These are phyloP conservation scores for Callionymus lyra DNA, from an alignment of 2,113 vertebrate species.

Conservation along the genomic window DNA sequence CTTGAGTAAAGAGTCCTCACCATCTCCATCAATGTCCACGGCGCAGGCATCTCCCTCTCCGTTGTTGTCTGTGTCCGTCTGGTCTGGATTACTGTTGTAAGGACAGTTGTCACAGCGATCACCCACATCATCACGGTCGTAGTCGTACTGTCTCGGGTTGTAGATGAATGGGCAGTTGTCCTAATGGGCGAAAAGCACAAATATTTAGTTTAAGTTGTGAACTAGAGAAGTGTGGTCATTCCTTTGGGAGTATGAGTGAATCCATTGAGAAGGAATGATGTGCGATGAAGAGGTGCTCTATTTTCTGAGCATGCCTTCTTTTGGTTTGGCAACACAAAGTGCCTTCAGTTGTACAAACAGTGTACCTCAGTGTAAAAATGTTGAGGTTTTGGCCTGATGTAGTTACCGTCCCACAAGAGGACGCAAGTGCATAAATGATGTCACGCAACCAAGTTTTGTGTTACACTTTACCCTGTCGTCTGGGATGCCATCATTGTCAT, in stretches of 20 bases:
- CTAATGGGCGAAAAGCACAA: conserved; percentile 51
- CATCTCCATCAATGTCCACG: conserved; percentile 93
- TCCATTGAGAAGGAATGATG: conserved; percentile 27
- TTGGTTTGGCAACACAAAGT: conserved; percentile 44
- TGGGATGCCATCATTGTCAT: conserved; percentile 88
- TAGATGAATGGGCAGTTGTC: conserved; percentile 95
- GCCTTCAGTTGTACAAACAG: conserved; percentile 52
- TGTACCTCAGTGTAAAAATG: conserved; percentile 47
- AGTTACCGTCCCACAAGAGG: no score
- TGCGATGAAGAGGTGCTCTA: conserved; percentile 43
- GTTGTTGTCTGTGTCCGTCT: conserved; percentile 91
- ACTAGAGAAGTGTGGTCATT: conserved; percentile 19
- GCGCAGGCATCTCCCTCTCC: conserved; percentile 95
- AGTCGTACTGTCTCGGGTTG: conserved; percentile 97
- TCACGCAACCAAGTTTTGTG: neutral
- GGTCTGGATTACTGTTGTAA: conserved; percentile 95
- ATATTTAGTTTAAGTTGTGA: conserved; percentile 18
- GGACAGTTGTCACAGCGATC: conserved; percentile 97
- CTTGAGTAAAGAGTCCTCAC: conserved; percentile 51
- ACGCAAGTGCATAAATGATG: no score
- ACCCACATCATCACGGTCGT: conserved; percentile 93
- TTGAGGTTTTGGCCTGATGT: conserved; percentile 50
- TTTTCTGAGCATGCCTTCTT: conserved; percentile 39
- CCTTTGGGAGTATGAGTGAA: conserved; percentile 13
- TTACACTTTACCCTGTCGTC: conserved; percentile 79